These are phyloP conservation scores for Varanus komodoensis DNA, from an alignment of 2,113 vertebrate genomes.

Conservation along the genomic window DNA sequence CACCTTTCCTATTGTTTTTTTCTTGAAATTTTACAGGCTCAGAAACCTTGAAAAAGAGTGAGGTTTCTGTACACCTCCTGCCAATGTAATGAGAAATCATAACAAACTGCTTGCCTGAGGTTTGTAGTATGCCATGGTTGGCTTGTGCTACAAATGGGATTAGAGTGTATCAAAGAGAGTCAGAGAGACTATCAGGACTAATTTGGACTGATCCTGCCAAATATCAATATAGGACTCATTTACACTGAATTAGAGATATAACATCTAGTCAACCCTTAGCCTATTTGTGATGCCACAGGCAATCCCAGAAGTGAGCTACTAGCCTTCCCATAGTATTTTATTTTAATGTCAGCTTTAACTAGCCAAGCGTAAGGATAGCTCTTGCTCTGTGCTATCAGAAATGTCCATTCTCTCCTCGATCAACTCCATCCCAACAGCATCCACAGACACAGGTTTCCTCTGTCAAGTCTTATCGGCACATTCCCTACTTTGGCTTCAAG, in stretches of 20 bases:
- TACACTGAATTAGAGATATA: background rate
- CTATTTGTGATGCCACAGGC: background rate
- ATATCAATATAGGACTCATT: constrained; percentile 17
- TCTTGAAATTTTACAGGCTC: background rate
- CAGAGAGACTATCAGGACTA: background rate
- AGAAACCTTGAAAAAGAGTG: background rate
- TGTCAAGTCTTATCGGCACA: background rate
- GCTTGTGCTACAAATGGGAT: background rate
- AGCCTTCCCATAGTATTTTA: background rate
- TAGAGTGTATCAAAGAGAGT: background rate
- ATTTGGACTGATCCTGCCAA: background rate
- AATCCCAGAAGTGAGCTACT: background rate
- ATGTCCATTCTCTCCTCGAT: background rate
- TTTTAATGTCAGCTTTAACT: background rate
- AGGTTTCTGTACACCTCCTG: background rate
- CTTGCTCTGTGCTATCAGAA: constrained; percentile 9
- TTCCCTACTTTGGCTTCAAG: constrained; percentile 12
- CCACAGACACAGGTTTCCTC: background rate
- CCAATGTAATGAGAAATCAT: constrained; percentile 7
- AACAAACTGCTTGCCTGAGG: background rate
- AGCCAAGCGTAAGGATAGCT: background rate
- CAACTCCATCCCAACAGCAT: background rate
- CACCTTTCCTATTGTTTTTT: background rate
- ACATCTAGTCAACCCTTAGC: background rate
- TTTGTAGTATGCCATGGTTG: background rate